A percentile compares a stretch with the other conserved stretches of the same genome.
Conservation (phyloP, 2,113 vertebrate genomes). For the Cyphomyrus plagiostoma region DNA sequence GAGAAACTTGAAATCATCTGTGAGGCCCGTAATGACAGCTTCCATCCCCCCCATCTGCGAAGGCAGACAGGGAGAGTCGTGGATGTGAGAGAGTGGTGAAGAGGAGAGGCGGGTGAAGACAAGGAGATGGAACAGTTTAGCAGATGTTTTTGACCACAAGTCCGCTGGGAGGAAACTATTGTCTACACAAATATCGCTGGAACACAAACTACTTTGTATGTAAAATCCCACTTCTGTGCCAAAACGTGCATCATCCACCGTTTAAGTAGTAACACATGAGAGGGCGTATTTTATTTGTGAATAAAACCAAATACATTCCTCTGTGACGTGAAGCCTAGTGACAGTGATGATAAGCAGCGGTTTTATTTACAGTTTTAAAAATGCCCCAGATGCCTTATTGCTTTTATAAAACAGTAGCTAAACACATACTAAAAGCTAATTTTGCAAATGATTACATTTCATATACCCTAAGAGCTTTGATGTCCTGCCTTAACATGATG, state of each 20-base stretch:
- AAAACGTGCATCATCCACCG: background rate
- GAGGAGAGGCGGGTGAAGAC: background rate
- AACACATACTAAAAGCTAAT: background rate
- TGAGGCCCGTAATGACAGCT: slow-evolving; percentile 88
- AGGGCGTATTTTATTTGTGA: background rate
- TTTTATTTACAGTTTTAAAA: background rate
- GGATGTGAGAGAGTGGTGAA: background rate
- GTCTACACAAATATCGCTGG: background rate
- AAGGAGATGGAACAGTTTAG: background rate
- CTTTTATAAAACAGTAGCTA: background rate
- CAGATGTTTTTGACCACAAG: background rate
- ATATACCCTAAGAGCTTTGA: background rate
- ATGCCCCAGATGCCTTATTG: background rate
- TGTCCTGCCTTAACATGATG: background rate
- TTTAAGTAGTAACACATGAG: background rate
- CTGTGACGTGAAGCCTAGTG: background rate
- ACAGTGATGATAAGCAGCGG: background rate
- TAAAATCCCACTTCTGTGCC: background rate
- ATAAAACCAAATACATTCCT: background rate
- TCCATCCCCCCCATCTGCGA: slow-evolving; percentile 97
- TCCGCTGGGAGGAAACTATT: background rate
- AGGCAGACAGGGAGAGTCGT: background rate
- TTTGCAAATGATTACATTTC: background rate
- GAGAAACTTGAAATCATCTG: slow-evolving; percentile 89
- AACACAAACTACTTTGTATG: slow-evolving; percentile 8